Percentiles rank a stretch among this genome's conserved stretches.
Evolutionary conservation across 2,113 vertebrate species (phyloP).

Genomic region (Stegostoma tigrinum): DNA sequence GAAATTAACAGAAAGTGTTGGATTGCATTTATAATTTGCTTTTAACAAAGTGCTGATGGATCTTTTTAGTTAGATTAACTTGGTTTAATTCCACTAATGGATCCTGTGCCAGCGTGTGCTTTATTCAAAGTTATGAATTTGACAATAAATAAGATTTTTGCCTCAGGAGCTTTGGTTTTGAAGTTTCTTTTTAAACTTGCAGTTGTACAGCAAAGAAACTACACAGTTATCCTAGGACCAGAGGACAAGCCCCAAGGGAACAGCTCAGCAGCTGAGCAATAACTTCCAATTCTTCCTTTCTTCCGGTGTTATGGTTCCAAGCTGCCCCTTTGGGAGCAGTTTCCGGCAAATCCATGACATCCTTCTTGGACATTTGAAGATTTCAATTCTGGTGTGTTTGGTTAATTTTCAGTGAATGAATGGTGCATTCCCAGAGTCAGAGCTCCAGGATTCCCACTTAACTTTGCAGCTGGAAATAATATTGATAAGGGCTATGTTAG

Average conservation of each 20-base stretch:
- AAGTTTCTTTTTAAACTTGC: background rate
- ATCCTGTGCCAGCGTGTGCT: background rate
- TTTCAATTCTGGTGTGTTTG: conserved; percentile 1
- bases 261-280: background rate
- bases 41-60: background rate
- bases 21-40: no score
- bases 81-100: background rate
- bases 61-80: background rate
- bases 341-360: background rate
- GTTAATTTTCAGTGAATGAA: conserved; percentile 12
- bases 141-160: background rate
- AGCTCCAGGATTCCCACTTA: background rate
- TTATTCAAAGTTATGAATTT: background rate
- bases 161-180: background rate
- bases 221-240: background rate
- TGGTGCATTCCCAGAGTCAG: background rate
- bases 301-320: conserved; percentile 8
- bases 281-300: conserved; percentile 16
- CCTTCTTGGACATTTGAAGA: background rate
- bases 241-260: background rate
- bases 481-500: background rate
- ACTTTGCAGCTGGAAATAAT: conserved; percentile 17
- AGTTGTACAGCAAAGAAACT: background rate
- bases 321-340: background rate
- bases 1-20: background rate